These are phyloP conservation scores for Sebastiscus albofasciatus DNA, from an alignment of 2,797 vertebrate genomes.

Conservation along the genomic window DNA sequence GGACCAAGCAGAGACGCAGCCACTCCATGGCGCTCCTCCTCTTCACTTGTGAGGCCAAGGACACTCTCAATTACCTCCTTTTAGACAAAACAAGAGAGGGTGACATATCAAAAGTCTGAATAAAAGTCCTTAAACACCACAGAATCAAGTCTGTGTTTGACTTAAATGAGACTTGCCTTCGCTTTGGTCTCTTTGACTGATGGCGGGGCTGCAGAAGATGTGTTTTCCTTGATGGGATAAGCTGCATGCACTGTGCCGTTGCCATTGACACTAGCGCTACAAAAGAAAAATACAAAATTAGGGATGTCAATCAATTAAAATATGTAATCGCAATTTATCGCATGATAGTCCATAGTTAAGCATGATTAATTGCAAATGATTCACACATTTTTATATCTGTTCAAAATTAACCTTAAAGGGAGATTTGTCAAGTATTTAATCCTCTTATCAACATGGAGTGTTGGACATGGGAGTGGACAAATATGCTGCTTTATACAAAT, in stretches of 20 bases:
- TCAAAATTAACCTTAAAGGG: too few species aligned
- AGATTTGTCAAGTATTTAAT: too few species aligned
- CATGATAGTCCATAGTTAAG: too few species aligned
- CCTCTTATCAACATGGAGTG: too few species aligned
- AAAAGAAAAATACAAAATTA: constrained; percentile 15
- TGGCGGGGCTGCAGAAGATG: constrained; percentile 21
- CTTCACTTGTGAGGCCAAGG: constrained; percentile 91
- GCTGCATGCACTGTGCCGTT: constrained; percentile 63
- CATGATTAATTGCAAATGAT: too few species aligned
- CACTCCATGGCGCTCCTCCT: constrained; percentile 93
- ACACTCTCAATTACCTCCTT: constrained; percentile 96
- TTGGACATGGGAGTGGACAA: too few species aligned
- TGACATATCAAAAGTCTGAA: neutral
- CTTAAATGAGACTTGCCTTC: constrained; percentile 67
- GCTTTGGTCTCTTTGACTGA: constrained; percentile 76
- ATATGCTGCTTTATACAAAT: too few species aligned
- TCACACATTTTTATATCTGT: too few species aligned
- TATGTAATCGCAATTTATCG: too few species aligned
- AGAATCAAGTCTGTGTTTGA: neutral
- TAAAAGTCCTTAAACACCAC: neutral
- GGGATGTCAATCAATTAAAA: too few species aligned
- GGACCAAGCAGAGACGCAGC: constrained; percentile 93
- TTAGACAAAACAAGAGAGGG: constrained; percentile 1
- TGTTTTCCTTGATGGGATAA: constrained; percentile 60
- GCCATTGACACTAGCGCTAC: constrained; percentile 78